Base-by-base conservation (phyloP, 1,140 invertebrate genomes). In the Ylistrum balloti region DNA sequence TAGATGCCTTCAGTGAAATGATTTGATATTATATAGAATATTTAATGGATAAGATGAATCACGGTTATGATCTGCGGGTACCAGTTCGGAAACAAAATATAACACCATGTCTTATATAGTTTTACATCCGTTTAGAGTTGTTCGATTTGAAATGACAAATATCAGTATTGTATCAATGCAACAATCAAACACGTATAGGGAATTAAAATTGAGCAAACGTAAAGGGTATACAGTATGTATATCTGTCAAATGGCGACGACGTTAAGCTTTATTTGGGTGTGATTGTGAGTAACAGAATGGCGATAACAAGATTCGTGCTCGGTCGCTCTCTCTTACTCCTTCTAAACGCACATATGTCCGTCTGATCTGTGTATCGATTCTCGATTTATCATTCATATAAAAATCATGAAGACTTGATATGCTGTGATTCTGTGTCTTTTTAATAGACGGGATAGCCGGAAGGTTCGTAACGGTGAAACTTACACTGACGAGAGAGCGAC, bases 371-470 rank as follows among this genome's bases (percentile, higher is more conserved):
- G n/a, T 74, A 74, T 74, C n/a, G 56, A 74, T 74, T 74, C 28
- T 74, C 56, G 56, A 74, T 74, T 74, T 28, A 74, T 74, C 56
- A 74, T 74, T 74, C 56, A n/a, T 28, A 74, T 74, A 74, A 74
- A 74, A 74, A 74, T 74, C 56, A 74, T 74, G 56, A 74, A 74
- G 56, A 74, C 56, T 74, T 74, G 56, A 74, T 74, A 74, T 74
- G 56, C n/a, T 74, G 56, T 74, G 56, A 74, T 74, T 74, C 56
- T 74, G 56, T 74, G 56, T 74, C 56, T 28, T 74, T 74, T 74
- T 74, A n/a, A 74, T 74, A 74, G 56, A 74, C 22, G 5, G 56
- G 56, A 74, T 74, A 74, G 56, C 56, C 56, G 56, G 56, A 74
- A 74, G 56, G 56, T 74, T 74, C 22, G 56, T 74, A 28, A 28